Conservation (phyloP, 2,888 invertebrate species). For the Chirona hameri region DNA sequence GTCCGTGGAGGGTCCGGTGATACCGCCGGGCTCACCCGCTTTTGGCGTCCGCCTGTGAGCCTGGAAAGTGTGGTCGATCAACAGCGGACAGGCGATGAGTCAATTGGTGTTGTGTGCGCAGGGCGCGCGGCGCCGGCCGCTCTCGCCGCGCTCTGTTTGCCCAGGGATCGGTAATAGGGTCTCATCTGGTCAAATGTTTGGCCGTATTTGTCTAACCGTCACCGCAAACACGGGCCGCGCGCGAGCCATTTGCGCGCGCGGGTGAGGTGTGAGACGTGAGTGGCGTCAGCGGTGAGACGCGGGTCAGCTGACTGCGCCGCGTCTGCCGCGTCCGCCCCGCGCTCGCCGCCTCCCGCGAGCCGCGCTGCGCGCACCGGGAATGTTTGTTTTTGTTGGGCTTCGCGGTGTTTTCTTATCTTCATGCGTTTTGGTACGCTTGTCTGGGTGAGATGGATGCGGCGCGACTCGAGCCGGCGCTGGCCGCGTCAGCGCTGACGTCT, state of each 20-base stretch:
- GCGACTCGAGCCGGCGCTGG: background rate
- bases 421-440: conserved; percentile 24
- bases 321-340: background rate
- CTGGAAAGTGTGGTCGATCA: background rate
- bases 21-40: background rate
- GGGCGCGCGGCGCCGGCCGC: background rate
- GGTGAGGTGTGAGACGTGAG: background rate
- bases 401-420: background rate
- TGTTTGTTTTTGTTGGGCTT: conserved; percentile 14
- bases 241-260: background rate
- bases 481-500: background rate
- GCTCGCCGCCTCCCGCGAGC: background rate
- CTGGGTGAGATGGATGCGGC: background rate
- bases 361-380: background rate
- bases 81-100: background rate
- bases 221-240: background rate
- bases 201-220: background rate
- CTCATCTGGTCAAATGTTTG: conserved; percentile 6
- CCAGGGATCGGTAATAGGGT: conserved; percentile 1
- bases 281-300: background rate
- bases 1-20: background rate
- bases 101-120: background rate
- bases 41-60: background rate
- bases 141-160: background rate
- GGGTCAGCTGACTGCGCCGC: background rate